Evolutionary conservation across 53 echinoderm and acorn worm genomes (phyloP).

Genomic region (Hippasteria phrygiana): DNA sequence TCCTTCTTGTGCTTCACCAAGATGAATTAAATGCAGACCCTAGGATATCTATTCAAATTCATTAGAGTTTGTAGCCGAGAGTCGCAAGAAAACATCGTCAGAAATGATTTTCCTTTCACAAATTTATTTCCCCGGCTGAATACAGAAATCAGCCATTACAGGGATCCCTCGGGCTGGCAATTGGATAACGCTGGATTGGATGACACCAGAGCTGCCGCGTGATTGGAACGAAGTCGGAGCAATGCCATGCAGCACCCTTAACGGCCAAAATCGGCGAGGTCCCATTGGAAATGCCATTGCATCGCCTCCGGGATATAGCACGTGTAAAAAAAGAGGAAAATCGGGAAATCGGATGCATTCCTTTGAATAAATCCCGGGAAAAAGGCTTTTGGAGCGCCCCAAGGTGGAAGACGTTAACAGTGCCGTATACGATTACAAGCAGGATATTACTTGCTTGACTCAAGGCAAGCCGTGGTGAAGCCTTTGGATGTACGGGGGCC

Average conservation of each 20-base stretch:
- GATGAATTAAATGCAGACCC: neutral
- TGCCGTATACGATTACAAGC: neutral
- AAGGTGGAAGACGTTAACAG: neutral
- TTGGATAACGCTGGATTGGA: too few species aligned
- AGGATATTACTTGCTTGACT: neutral
- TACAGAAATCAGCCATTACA: neutral
- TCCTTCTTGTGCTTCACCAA: neutral
- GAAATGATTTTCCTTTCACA: neutral
- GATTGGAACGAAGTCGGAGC: too few species aligned
- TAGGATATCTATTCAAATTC: neutral
- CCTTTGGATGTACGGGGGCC: neutral
- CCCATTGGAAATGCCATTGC: neutral
- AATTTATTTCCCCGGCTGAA: neutral
- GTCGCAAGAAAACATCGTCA: neutral
- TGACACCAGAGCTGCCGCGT: too few species aligned
- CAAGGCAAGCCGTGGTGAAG: neutral
- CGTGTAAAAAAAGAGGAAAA: too few species aligned
- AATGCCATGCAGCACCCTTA: too few species aligned
- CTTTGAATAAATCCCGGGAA: neutral
- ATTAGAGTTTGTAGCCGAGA: neutral
- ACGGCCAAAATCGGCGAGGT: neutral
- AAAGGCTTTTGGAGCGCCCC: neutral
- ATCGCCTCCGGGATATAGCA: neutral
- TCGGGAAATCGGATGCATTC: neutral
- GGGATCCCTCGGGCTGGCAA: neutral